Evolutionary conservation across 2,888 invertebrate species (phyloP), one percentile per base, ranked within the genome.

Genomic region (Sipha maydis): DNA sequence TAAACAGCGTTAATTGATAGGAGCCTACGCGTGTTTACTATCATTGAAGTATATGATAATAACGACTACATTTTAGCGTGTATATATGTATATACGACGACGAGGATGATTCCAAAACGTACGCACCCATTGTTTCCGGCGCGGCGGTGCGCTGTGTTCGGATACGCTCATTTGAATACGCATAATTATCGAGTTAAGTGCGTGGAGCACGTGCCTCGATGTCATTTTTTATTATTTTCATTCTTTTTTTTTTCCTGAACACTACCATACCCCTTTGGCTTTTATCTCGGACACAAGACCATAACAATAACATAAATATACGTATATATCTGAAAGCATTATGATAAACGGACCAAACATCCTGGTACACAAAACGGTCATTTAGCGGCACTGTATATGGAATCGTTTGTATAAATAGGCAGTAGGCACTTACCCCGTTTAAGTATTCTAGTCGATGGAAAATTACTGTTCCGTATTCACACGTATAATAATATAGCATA

Each of bases 151-250:
- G 79, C 79, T 48, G 73, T 31, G 75, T 80, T 80, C 75, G 75
- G 88, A 80, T 80, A 88, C 88, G 82, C 80, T 88, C 88, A 88
- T 88, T 88, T 88, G 82, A 88, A 88, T 88, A 88, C 88, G 88
- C 88, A 88, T 88, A 88, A 88, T 88, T 88, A 88, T 88, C 82
- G 80, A 88, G 88, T 88, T 88, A 88, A 88, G 88, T 82, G 88
- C 88, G 82, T 25, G 19, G 61, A 73, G 88, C 88, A 88, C 88
- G 88, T 88, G 88, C 88, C 88, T 31, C 3, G 75, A 31, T 75
- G 75, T 88, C 77, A 54, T 75, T 75, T 61, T 75, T 61, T 21
- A 34, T 56, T 79, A 48, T 61, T 31, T 11, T 56, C 56, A 48
- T 86, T 77, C 48, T 77, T 75, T 54, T 83, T 83, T 31, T 56